These are phyloP conservation scores for Chamaedrilus cognettii DNA, from an alignment of 2,888 invertebrate species.

Conservation along the genomic window DNA sequence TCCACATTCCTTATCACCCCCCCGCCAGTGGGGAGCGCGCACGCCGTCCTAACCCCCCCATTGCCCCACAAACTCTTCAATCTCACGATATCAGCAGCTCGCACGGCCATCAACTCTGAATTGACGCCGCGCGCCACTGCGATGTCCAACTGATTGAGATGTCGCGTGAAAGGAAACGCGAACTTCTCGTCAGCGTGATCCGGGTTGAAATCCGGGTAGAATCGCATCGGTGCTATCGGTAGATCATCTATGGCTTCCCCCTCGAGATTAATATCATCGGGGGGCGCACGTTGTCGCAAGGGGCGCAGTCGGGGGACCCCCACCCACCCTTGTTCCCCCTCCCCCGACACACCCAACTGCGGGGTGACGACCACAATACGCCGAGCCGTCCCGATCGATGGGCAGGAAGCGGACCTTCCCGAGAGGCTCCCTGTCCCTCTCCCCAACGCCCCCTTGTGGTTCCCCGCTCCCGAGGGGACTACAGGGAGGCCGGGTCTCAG, in stretches of 20 bases:
- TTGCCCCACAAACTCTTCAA: too few species aligned
- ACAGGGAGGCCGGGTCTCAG: neutral
- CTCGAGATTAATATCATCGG: slow-evolving; percentile 20
- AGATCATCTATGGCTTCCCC: slow-evolving; percentile 27
- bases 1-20: neutral
- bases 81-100: too few species aligned
- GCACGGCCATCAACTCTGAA: too few species aligned
- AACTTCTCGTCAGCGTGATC: slow-evolving; percentile 6
- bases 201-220: slow-evolving; percentile 23
- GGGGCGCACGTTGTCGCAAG: too few species aligned
- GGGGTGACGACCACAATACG: neutral
- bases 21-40: neutral
- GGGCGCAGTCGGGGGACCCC: neutral
- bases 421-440: neutral
- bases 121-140: neutral
- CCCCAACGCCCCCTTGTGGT: neutral
- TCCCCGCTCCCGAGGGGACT: neutral
- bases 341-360: neutral
- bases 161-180: neutral
- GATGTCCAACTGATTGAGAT: neutral
- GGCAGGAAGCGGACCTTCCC: neutral
- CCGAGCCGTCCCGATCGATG: neutral
- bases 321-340: neutral
- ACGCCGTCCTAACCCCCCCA: too few species aligned
- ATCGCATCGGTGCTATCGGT: slow-evolving; percentile 19